Evolutionary conservation across 1,140 invertebrate genomes (phyloP).

Genomic region (Drosophila nikananu): DNA sequence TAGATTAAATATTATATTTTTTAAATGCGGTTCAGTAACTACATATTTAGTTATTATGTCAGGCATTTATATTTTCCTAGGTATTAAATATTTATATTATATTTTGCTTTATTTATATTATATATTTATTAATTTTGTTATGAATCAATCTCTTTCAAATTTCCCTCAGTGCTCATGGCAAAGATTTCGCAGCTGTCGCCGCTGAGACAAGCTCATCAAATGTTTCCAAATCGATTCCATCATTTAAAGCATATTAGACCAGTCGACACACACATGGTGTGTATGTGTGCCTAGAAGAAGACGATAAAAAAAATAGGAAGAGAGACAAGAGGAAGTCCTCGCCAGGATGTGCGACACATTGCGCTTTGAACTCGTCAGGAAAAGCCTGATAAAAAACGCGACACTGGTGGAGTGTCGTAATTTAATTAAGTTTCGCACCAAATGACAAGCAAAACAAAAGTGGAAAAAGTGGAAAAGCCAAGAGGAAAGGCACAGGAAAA

Average conservation of each 20-base stretch:
- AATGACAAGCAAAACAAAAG: conserved; percentile 39
- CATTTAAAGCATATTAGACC: conserved; percentile 66
- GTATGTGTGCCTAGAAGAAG: conserved; percentile 1
- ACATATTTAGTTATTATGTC: too few relatives aligned
- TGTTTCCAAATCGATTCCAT: conserved; percentile 61
- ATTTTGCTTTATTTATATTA: neutral
- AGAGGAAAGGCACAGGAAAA: conserved; percentile 21
- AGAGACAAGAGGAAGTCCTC: conserved; percentile 3
- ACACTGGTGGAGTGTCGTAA: conserved; percentile 33
- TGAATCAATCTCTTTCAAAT: neutral
- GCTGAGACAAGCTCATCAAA: conserved; percentile 58
- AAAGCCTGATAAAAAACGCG: conserved; percentile 8
- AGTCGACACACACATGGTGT: conserved; percentile 22
- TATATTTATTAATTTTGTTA: neutral
- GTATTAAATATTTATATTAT: too few relatives aligned
- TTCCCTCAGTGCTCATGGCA: conserved; percentile 13
- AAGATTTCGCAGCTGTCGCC: conserved; percentile 44
- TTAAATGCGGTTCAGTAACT: too few relatives aligned
- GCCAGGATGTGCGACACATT: conserved; percentile 55
- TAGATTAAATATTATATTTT: too few relatives aligned
- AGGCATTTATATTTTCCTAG: too few relatives aligned
- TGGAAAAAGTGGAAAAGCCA: conserved; percentile 20
- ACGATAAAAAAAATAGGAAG: conserved; percentile 12
- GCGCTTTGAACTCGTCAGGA: conserved; percentile 50
- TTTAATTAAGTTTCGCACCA: conserved; percentile 57